These are phyloP conservation scores for Drosophila nannoptera DNA, from an alignment of 1,140 invertebrate species.

Conservation along the genomic window DNA sequence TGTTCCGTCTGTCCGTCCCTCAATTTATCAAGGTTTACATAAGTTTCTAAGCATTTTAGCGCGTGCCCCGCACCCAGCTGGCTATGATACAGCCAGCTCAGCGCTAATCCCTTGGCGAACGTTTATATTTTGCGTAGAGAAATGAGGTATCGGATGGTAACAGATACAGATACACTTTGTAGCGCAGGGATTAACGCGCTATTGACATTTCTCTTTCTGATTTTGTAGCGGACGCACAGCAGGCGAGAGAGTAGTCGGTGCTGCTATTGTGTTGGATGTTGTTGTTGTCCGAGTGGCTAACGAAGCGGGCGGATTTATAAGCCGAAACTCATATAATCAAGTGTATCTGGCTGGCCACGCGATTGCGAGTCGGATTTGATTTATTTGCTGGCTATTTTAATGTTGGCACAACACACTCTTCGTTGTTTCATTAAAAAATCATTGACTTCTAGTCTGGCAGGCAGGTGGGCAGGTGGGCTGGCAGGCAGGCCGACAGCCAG, in stretches of 20 bases:
- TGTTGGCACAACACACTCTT: constrained; percentile 32
- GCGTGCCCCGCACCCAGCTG: constrained; percentile 57
- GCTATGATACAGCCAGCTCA: constrained; percentile 22
- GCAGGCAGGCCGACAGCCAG: neutral
- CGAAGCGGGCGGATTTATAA: constrained; percentile 69
- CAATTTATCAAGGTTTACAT: constrained; percentile 66
- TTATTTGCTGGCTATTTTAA: constrained; percentile 69
- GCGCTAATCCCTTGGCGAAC: constrained; percentile 61
- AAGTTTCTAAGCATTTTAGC: constrained; percentile 64
- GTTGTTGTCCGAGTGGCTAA: constrained; percentile 46
- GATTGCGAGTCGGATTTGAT: constrained; percentile 56
- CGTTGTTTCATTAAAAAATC: constrained; percentile 72
- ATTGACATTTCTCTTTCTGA: constrained; percentile 42
- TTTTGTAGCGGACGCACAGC: constrained; percentile 39
- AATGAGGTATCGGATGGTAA: constrained; percentile 10
- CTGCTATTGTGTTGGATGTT: constrained; percentile 31
- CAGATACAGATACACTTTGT: constrained; percentile 27
- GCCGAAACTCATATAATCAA: constrained; percentile 60
- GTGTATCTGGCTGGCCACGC: constrained; percentile 40
- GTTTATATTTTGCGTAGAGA: constrained; percentile 59
- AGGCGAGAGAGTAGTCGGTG: constrained; percentile 10
- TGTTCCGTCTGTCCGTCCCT: constrained; percentile 18
- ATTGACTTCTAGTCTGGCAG: constrained; percentile 64
- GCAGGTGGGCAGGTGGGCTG: constrained; percentile 1
- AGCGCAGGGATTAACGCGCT: constrained; percentile 38